Evolutionary conservation across 2,113 vertebrate species (phyloP).

Genomic region (Loxodonta africana): DNA sequence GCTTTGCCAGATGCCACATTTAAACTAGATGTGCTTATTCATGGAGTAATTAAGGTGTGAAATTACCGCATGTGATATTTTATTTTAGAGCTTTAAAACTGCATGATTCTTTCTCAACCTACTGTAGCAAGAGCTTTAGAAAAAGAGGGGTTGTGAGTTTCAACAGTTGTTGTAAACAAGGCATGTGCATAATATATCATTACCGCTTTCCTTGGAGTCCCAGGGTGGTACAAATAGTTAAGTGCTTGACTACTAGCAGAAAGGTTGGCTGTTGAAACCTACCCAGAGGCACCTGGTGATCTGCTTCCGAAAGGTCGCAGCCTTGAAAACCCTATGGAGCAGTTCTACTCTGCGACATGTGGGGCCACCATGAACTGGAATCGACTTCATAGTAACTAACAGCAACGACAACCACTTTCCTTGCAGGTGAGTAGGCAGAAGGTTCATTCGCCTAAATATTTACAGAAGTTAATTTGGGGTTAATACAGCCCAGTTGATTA

Average conservation of each 20-base stretch:
- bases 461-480: background rate
- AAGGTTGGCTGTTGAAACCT: background rate
- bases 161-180: rapidly evolving
- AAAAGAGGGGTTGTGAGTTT: background rate
- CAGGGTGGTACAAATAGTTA: background rate
- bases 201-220: background rate
- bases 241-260: background rate
- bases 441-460: background rate
- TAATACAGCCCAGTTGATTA: background rate
- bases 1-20: conserved; percentile 61
- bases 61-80: conserved; percentile 12
- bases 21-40: conserved; percentile 44
- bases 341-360: background rate
- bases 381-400: background rate
- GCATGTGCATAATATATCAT: rapidly evolving
- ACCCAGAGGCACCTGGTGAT: background rate
- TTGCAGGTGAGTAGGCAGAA: background rate
- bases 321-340: background rate
- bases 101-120: background rate
- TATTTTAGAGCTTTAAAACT: conserved; percentile 8
- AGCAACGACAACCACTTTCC: background rate
- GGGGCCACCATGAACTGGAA: background rate
- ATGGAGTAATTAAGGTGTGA: conserved; percentile 52
- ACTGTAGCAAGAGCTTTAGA: background rate
- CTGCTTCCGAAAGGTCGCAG: background rate